Conservation (phyloP, 1,140 invertebrate genomes). For the Listronotus oregonensis region DNA sequence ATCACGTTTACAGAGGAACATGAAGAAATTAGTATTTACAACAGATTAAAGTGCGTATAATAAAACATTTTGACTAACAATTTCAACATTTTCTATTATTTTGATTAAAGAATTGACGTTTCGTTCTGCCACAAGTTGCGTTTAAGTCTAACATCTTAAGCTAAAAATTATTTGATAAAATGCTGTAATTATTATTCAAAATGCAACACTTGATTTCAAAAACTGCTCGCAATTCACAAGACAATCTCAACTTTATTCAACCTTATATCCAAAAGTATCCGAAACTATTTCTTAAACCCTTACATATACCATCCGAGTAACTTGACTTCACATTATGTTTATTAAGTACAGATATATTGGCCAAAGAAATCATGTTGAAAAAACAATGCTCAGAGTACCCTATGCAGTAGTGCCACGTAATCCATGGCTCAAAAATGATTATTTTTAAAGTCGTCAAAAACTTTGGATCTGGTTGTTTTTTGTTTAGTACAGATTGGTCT, state of each 20-base stretch:
- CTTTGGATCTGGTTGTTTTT: conserved; percentile 12
- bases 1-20: conserved; percentile 20
- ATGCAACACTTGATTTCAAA: too few relatives aligned
- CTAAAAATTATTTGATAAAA: too few relatives aligned
- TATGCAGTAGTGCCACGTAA: conserved; percentile 2
- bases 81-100: neutral
- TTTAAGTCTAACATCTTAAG: too few relatives aligned
- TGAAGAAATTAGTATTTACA: conserved; percentile 41
- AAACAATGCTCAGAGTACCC: conserved; percentile 8
- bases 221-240: too few relatives aligned
- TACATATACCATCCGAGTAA: conserved; percentile 16
- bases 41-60: conserved; percentile 38
- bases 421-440: neutral
- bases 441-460: conserved; percentile 9
- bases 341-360: conserved; percentile 27
- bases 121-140: too few relatives aligned
- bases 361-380: conserved; percentile 6
- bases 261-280: too few relatives aligned
- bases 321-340: neutral
- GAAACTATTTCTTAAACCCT: conserved; percentile 1
- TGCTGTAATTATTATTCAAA: too few relatives aligned
- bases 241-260: too few relatives aligned
- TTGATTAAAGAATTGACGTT: too few relatives aligned
- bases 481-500: neutral
- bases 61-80: conserved; percentile 3